phyloP scores from a whole-genome alignment of 2,888 invertebrate genomes.

The Seira ritae region DNA sequence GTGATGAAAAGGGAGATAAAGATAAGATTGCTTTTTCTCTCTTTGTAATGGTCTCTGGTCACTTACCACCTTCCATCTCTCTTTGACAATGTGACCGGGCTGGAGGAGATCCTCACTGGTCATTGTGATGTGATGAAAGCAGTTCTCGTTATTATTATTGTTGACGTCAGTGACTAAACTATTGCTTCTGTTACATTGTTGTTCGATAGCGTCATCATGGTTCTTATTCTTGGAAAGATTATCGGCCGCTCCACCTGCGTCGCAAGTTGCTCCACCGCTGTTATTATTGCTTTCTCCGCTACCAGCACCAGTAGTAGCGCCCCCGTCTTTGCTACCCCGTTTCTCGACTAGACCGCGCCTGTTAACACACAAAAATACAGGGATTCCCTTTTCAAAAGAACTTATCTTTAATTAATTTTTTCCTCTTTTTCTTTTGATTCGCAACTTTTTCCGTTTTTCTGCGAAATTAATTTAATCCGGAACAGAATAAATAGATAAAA shows the following conservation, averaged over 20 bases:
- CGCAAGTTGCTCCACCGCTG: slow-evolving; percentile 26
- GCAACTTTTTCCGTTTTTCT: not conserved
- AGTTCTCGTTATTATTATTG: slow-evolving; percentile 66
- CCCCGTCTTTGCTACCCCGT: slow-evolving; percentile 51
- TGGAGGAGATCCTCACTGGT: slow-evolving; percentile 95
- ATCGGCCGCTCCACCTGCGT: slow-evolving; percentile 13
- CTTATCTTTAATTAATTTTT: not conserved
- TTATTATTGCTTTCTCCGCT: slow-evolving; percentile 52
- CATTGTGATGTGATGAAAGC: slow-evolving; percentile 85
- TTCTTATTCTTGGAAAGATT: slow-evolving; percentile 28
- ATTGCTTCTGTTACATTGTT: slow-evolving; percentile 49
- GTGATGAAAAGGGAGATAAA: too few species aligned
- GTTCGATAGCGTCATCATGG: slow-evolving; percentile 49
- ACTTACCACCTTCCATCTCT: slow-evolving; percentile 97
- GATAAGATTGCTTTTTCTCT: not conserved
- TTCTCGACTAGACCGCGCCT: slow-evolving; percentile 53
- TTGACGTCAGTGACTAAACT: slow-evolving; percentile 61
- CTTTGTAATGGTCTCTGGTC: not conserved
- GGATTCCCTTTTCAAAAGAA: not conserved
- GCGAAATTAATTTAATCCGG: slow-evolving; percentile 11
- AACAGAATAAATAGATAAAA: slow-evolving; percentile 1
- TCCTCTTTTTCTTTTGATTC: slow-evolving; percentile 7
- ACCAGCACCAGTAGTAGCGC: slow-evolving; percentile 30
- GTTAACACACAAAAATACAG: not conserved
- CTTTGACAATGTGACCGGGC: slow-evolving; percentile 98